Evolutionary conservation across 2,113 vertebrate species (phyloP), one percentile per base, ranked within the genome.

Genomic region (Naja naja): DNA sequence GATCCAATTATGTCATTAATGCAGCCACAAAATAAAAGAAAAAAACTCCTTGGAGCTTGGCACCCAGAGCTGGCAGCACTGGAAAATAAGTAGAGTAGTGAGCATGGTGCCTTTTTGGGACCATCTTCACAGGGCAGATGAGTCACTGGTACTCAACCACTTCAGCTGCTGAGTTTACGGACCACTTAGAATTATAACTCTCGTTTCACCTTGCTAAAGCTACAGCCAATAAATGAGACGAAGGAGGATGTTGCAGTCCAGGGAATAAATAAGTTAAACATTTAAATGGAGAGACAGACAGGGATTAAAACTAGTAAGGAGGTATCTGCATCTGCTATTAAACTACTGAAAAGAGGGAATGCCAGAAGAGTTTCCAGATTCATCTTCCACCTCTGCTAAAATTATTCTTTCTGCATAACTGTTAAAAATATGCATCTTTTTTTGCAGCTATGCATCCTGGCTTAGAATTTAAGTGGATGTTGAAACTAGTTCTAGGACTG

Each of bases 1-100:
- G 39, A 54, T 22, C 20, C 53, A n/a, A 86, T 93, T 54, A 93
- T 93, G 60, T 93, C 92, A 93, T 93, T 93, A 93, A 90, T 89
- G 54, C 52, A 45, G 47, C n/a, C 49, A 45, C 60, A 93, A 64
- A 34, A 86, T 25, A 52, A 39, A 60, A 90, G 22, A 64, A 88
- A 92, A 92, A 93, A 47, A 16, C 34, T 89, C 49, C 55, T 45
- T 64, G n/a, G 45, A 20, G 64, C 87, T 43, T 81, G 47, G 39
- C 3, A n/a, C 30, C 45, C 5, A 30, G 34, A 0, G 22, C 53
- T 1, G 43, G 18, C 6, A 43, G 45, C 7, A 1, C 23, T 30
- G 45, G 12, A 52, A 18, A 47, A 12, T 20, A 34, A 23, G 30
- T 16, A 4, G 20, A 20, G 55, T 25, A 81, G 9, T 34, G 45